These are phyloP conservation scores for Delphinus delphis DNA, from an alignment of 2,113 vertebrate genomes.

Conservation along the genomic window DNA sequence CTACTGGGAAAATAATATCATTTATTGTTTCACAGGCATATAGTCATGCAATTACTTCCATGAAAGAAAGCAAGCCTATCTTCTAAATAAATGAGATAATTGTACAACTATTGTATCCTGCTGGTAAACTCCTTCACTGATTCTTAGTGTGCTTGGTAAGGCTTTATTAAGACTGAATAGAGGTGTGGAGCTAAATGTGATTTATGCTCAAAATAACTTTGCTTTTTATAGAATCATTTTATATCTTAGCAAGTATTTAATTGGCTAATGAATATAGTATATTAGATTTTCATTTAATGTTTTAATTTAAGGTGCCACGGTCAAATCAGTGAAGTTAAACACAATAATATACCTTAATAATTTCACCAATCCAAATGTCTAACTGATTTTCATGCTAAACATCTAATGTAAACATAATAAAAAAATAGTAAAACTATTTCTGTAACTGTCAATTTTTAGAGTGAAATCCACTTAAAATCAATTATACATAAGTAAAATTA, in stretches of 20 bases:
- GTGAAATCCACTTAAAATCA: background rate
- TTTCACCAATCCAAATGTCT: background rate
- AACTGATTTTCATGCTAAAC: background rate
- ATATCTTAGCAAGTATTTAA: background rate
- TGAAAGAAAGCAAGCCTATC: background rate
- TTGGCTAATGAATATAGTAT: background rate
- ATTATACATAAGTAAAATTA: background rate
- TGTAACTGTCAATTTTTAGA: background rate
- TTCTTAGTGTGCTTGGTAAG: background rate
- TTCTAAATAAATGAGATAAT: background rate
- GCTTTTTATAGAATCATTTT: background rate
- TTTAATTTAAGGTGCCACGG: background rate
- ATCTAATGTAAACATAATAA: background rate
- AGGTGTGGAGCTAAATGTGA: background rate
- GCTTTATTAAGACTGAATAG: background rate
- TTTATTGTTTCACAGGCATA: background rate
- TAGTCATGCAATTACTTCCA: background rate
- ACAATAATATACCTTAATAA: background rate
- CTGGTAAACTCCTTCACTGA: background rate
- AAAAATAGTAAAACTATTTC: background rate
- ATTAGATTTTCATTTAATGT: background rate
- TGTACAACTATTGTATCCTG: background rate
- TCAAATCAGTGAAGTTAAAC: slow-evolving; percentile 14
- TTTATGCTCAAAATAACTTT: background rate
- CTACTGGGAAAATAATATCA: background rate